phyloP scores from a whole-genome alignment of 2,797 vertebrate genomes.

The Semotilus atromaculatus region DNA sequence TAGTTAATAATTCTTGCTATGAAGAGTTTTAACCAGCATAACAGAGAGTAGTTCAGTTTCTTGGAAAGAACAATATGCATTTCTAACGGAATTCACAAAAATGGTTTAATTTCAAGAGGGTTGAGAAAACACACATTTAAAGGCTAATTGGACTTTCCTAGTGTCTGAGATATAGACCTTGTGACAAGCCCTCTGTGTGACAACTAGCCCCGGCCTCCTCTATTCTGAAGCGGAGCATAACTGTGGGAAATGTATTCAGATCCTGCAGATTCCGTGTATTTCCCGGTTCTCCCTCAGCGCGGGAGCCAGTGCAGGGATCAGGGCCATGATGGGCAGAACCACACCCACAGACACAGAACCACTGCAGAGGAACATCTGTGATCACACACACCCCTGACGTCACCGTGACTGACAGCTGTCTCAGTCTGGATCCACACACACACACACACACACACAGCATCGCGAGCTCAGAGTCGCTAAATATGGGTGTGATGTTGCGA shows the following conservation, averaged over 20 bases:
- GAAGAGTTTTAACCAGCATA: background rate
- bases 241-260: too few species aligned
- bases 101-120: background rate
- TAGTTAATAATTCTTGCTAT: background rate
- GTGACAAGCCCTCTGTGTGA: background rate
- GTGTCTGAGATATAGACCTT: background rate
- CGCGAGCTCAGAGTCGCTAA: background rate
- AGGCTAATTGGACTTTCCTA: background rate
- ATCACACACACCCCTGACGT: background rate
- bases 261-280: background rate
- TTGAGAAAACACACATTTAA: background rate
- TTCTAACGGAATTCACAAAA: background rate
- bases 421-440: background rate
- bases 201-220: background rate
- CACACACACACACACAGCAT: background rate
- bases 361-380: constrained; percentile 24
- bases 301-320: background rate
- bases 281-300: background rate
- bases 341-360: constrained; percentile 46
- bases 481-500: constrained; percentile 4
- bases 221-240: background rate
- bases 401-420: background rate
- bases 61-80: background rate
- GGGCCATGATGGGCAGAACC: constrained; percentile 37
- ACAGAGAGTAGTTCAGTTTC: background rate